Evolutionary conservation across 2,888 invertebrate species (phyloP).

Genomic region (Cephus pygmeus): DNA sequence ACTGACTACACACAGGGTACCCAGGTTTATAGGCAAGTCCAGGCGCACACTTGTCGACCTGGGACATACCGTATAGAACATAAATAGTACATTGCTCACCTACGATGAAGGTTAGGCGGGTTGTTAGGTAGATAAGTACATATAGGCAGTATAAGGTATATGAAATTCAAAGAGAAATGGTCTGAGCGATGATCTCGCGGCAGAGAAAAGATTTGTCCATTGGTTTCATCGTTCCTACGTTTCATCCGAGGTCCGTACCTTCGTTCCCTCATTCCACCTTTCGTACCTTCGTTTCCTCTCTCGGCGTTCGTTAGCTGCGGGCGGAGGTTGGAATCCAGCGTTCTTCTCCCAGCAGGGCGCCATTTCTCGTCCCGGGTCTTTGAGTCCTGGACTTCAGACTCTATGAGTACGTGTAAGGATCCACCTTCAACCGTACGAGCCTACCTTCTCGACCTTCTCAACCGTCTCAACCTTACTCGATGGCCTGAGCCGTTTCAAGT

Average conservation of each 20-base stretch:
- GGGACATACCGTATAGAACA: neutral
- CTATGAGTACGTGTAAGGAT: conserved; percentile 27
- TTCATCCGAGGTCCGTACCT: neutral
- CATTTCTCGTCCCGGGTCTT: conserved; percentile 38
- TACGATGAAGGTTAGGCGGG: neutral
- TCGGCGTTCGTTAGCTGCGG: conserved; percentile 55
- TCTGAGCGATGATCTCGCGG: neutral
- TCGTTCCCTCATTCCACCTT: neutral
- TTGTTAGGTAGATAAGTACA: neutral
- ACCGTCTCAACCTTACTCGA: neutral
- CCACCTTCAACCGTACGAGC: conserved; percentile 4
- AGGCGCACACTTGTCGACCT: neutral
- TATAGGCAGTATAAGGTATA: neutral
- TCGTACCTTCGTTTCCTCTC: neutral
- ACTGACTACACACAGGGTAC: neutral
- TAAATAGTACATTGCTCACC: neutral
- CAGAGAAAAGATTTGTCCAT: conserved; percentile 8
- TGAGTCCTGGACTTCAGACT: conserved; percentile 29
- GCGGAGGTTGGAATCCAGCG: conserved; percentile 60
- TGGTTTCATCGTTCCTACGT: conserved; percentile 3
- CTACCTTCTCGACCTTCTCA: neutral
- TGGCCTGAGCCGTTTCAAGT: neutral
- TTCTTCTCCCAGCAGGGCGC: conserved; percentile 58
- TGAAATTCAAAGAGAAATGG: conserved; percentile 19
- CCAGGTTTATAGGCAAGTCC: neutral